Conservation (phyloP, 2,888 invertebrate genomes). For the Ethmia dodecea region DNA sequence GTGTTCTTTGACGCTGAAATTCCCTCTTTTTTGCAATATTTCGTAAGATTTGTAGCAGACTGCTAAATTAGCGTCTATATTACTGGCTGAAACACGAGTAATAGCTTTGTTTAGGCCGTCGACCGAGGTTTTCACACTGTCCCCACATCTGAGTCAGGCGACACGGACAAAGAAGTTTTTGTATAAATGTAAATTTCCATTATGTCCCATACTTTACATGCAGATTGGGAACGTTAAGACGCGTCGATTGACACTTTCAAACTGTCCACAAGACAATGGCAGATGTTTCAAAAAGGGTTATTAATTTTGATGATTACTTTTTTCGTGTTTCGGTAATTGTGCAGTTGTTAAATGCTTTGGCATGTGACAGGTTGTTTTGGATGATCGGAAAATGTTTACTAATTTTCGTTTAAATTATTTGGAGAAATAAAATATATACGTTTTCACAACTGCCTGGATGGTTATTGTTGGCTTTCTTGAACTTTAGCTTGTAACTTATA, state of each 20-base stretch:
- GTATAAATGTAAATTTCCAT: constrained; percentile 68
- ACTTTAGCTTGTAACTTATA: too few species aligned
- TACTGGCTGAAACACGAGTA: too few species aligned
- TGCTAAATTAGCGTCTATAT: too few species aligned
- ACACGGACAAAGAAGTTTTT: constrained; percentile 50
- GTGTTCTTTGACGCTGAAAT: too few species aligned
- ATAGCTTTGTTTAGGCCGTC: constrained; percentile 47
- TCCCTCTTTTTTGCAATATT: too few species aligned
- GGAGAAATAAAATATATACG: too few species aligned
- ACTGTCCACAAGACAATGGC: constrained; percentile 34
- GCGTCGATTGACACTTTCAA: constrained; percentile 46
- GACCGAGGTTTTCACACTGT: constrained; percentile 53
- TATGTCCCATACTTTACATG: constrained; percentile 59
- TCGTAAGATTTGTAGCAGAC: too few species aligned
- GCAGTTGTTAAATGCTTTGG: constrained; percentile 26
- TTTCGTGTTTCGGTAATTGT: constrained; percentile 23
- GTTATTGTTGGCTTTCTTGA: too few species aligned
- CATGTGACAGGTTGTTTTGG: constrained; percentile 21
- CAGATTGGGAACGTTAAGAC: constrained; percentile 52
- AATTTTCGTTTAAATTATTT: too few species aligned
- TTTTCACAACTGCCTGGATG: too few species aligned
- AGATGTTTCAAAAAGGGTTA: constrained; percentile 36
- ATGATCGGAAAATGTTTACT: constrained; percentile 1
- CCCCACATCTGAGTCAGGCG: constrained; percentile 42
- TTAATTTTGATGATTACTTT: constrained; percentile 36